Evolutionary conservation across 2,797 vertebrate genomes (phyloP).

Genomic region (Urocyon cinereoargenteus): DNA sequence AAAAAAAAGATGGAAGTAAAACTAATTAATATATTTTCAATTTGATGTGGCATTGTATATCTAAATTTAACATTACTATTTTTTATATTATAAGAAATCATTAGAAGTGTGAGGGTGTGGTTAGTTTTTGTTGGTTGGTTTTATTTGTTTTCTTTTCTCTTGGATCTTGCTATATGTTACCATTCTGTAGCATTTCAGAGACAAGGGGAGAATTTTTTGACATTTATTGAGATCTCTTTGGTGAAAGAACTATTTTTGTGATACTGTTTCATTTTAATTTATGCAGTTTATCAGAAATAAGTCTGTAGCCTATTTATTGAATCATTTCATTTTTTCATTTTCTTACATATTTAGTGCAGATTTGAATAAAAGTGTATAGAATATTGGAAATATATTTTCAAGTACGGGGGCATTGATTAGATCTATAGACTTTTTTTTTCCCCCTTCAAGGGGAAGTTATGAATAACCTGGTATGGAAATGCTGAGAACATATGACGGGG

Average conservation of each 20-base stretch:
- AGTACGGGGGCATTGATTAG: not conserved
- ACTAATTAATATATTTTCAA: constrained; percentile 13
- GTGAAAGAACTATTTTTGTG: constrained; percentile 18
- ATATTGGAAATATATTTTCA: constrained; percentile 38
- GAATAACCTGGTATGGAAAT: not conserved
- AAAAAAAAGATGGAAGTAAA: constrained; percentile 22
- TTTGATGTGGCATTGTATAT: not conserved
- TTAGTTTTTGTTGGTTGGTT: not conserved
- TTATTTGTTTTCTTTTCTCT: not conserved
- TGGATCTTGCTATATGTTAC: not conserved
- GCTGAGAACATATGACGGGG: not conserved
- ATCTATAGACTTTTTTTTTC: not conserved
- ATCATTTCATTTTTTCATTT: constrained; percentile 35
- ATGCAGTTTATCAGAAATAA: constrained; percentile 32
- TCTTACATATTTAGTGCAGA: constrained; percentile 34
- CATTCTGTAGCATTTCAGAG: not conserved
- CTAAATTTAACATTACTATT: not conserved
- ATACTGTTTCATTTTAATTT: constrained; percentile 48
- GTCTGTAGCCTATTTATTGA: constrained; percentile 24
- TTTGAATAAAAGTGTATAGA: constrained; percentile 26
- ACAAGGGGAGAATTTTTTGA: not conserved
- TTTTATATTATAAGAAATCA: constrained; percentile 21
- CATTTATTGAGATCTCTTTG: constrained; percentile 6
- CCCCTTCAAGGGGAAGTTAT: not conserved
- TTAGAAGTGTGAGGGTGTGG: not conserved